Evolutionary conservation across 2,113 vertebrate genomes (phyloP).

Genomic region (Potamarius usumacintae): DNA sequence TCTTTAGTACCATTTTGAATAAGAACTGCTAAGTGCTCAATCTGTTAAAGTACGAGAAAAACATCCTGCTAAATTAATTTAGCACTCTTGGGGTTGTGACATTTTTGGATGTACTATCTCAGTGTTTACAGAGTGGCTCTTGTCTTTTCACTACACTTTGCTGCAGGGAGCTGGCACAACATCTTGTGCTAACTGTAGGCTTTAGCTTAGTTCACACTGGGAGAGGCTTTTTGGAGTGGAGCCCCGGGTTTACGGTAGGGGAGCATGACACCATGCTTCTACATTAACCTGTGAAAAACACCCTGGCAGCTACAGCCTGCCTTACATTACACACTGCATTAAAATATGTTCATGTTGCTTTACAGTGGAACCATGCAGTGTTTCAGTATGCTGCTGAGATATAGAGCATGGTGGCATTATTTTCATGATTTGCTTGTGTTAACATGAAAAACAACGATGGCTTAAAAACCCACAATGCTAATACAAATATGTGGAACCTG

Average conservation of each 20-base stretch:
- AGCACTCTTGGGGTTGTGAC: background rate
- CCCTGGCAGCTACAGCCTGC: conserved; percentile 16
- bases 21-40: background rate
- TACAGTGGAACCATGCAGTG: conserved; percentile 6
- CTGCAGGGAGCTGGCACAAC: conserved; percentile 13
- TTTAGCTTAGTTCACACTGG: conserved; percentile 32
- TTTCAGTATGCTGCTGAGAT: conserved; percentile 13
- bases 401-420: background rate
- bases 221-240: conserved; percentile 27
- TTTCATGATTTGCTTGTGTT: background rate
- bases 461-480: background rate
- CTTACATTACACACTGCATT: conserved; percentile 25
- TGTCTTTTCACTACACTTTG: conserved; percentile 13
- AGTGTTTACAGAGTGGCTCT: background rate
- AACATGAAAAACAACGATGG: background rate
- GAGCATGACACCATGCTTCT: conserved; percentile 23
- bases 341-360: conserved; percentile 29
- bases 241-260: conserved; percentile 19
- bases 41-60: background rate
- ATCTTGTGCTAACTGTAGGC: conserved; percentile 28
- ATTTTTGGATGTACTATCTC: background rate
- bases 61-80: background rate
- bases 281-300: conserved; percentile 35
- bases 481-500: background rate
- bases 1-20: background rate